These are phyloP conservation scores for Gymnocypris eckloni DNA, from an alignment of 2,797 vertebrate species.

Conservation along the genomic window DNA sequence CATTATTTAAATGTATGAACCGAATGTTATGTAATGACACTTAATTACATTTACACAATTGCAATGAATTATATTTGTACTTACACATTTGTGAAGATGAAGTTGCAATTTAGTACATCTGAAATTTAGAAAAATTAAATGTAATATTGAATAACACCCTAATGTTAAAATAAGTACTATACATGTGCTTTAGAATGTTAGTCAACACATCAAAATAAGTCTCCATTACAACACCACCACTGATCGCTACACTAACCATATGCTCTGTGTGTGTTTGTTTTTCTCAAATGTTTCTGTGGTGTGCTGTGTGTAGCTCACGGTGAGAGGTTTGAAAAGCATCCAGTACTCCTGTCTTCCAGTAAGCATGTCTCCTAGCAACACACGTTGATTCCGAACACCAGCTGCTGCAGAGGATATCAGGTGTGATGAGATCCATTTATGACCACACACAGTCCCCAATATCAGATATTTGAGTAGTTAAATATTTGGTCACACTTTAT, in stretches of 20 bases:
- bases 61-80: background rate
- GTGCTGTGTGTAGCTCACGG: constrained; percentile 42
- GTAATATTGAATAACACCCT: background rate
- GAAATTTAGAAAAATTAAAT: background rate
- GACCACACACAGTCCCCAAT: constrained; percentile 13
- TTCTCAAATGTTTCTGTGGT: constrained; percentile 33
- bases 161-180: background rate
- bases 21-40: background rate
- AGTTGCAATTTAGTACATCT: background rate
- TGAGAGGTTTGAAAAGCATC: constrained; percentile 29
- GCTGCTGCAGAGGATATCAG: constrained; percentile 43
- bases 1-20: background rate
- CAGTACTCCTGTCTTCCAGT: constrained; percentile 24
- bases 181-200: background rate
- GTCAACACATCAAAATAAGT: background rate
- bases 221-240: constrained; percentile 46
- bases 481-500: constrained; percentile 14
- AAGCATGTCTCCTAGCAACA: constrained; percentile 42
- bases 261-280: constrained; percentile 50
- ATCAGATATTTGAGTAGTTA: constrained; percentile 11
- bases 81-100: background rate
- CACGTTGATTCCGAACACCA: background rate
- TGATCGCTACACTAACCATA: constrained; percentile 51
- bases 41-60: background rate
- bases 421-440: constrained; percentile 35